A percentile compares a stretch with the other conserved stretches of the same genome.
These are phyloP conservation scores for Phasianus colchicus DNA, from an alignment of 2,113 vertebrate genomes.

Conservation along the genomic window DNA sequence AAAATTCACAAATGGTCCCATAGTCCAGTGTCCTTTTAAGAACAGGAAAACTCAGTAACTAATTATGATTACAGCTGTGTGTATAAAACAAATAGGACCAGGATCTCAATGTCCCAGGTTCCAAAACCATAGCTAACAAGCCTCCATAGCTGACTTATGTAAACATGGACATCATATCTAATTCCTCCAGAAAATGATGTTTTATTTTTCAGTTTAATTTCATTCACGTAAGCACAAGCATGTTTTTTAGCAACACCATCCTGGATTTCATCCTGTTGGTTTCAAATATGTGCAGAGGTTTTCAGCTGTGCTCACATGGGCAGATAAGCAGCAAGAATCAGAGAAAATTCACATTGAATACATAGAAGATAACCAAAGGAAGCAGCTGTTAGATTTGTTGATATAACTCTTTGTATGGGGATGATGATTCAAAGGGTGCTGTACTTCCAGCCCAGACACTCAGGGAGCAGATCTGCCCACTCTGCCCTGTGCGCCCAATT, in stretches of 20 bases:
- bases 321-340: not conserved
- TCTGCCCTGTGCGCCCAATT: not conserved
- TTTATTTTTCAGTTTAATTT: not conserved
- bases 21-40: not conserved
- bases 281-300: not conserved
- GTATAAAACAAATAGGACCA: not conserved
- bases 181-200: not conserved
- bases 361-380: not conserved
- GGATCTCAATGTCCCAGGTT: not conserved
- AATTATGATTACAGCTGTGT: not conserved
- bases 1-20: not conserved
- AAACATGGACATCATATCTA: not conserved
- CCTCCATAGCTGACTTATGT: not conserved
- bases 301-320: not conserved
- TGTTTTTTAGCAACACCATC: not conserved
- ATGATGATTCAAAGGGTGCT: not conserved
- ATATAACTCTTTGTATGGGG: not conserved
- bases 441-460: not conserved
- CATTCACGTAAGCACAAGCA: not conserved
- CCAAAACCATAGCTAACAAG: fast-evolving
- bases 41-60: not conserved
- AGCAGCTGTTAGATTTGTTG: not conserved
- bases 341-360: not conserved
- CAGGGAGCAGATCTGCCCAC: fast-evolving
- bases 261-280: not conserved